Evolutionary conservation across 2,113 vertebrate genomes (phyloP), one percentile per base, ranked within the genome.

Genomic region (Sphyrna mokarran): DNA sequence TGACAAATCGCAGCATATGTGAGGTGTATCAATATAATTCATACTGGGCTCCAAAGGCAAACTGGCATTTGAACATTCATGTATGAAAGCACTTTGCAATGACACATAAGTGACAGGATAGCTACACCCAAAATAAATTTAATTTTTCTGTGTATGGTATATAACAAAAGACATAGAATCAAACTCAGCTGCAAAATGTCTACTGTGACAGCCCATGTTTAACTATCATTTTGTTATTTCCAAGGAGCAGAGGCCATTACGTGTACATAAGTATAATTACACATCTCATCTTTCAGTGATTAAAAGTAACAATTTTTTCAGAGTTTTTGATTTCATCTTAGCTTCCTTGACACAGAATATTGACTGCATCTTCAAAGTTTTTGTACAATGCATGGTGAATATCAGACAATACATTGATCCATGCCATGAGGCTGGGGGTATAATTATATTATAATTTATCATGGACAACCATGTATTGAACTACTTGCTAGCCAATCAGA

Each of bases 311-410:
- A 72, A 70, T 48, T 95, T 70, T 72, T 37, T 72, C 93, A 26
- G 68, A 95, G 18, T 48, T 95, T 70, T 72, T 72, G 93, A 95
- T 95, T 95, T 95, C 86, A 95, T 72, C 72, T 95, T 48, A 95
- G 68, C 69, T 95, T 95, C 43, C 68, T 95, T 72, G 66, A 72
- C 43, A 69, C 40, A 48, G 26, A 72, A 48, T 72, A 95, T 70
- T 95, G 93, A 95, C 68, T 95, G 93, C 33, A 70, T 72, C 40
- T 94, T 95, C 93, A 95, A 95, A 95, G 66, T 61, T 66, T 91
- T 63, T 91, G 14, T 37, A 33, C 63, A 91, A 63, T 48, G 93
- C 66, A 72, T 26, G 23, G 93, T 20, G n/a, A 43, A 95, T 95
- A 95, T 95, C 68, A 72, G 72, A 40, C 68, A 48, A 5, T 69